Evolutionary conservation across 2,113 vertebrate genomes (phyloP).

Genomic region (Falco punctatus): DNA sequence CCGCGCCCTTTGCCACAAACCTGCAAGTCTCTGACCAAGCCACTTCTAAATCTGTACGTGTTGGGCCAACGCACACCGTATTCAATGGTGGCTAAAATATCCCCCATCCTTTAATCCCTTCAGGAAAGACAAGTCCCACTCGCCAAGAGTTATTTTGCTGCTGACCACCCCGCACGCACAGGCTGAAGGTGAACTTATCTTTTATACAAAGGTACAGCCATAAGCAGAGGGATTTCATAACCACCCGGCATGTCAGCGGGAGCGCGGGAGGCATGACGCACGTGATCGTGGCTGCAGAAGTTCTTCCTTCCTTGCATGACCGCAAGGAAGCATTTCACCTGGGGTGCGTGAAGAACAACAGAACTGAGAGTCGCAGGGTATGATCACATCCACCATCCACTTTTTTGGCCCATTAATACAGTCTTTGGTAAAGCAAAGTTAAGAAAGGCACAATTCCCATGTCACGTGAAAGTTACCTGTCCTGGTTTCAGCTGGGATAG

Average conservation of each 20-base stretch:
- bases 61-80: background rate
- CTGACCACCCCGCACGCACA: too few species aligned
- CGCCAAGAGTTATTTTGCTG: background rate
- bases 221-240: background rate
- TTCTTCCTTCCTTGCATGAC: background rate
- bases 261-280: accelerated
- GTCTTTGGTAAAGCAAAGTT: background rate
- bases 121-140: background rate
- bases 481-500: too few species aligned
- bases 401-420: too few species aligned
- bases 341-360: accelerated
- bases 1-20: background rate
- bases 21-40: background rate
- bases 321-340: background rate
- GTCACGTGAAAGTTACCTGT: accelerated
- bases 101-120: background rate
- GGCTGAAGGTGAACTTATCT: background rate
- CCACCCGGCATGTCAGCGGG: accelerated
- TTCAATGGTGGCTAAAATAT: background rate
- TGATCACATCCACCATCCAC: background rate
- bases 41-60: background rate
- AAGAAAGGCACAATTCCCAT: accelerated
- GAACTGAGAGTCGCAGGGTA: background rate
- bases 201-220: background rate
- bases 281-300: background rate